These are phyloP conservation scores for Sandelia bainsii DNA, from an alignment of 2,797 vertebrate genomes.

Conservation along the genomic window DNA sequence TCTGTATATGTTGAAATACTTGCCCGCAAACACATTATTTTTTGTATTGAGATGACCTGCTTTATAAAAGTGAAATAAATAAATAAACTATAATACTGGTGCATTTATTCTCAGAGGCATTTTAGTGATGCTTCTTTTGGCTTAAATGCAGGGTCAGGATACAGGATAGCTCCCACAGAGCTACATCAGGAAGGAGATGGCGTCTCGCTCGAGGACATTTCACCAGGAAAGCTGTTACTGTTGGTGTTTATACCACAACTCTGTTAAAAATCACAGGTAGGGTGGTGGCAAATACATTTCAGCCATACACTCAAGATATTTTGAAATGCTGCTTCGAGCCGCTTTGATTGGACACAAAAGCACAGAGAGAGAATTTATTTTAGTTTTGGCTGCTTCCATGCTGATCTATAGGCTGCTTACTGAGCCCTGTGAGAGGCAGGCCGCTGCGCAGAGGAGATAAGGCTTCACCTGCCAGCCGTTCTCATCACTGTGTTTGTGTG, in stretches of 20 bases:
- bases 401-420: slow-evolving; percentile 45
- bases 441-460: slow-evolving; percentile 71
- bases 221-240: neutral
- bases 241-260: neutral
- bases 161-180: neutral
- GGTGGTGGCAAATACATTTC: slow-evolving; percentile 11
- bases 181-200: no score
- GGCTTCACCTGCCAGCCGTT: slow-evolving; percentile 69
- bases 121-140: neutral
- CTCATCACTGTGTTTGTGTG: slow-evolving; percentile 51
- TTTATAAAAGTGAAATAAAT: no score
- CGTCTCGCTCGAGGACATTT: neutral
- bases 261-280: neutral
- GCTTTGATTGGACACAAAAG: slow-evolving; percentile 42
- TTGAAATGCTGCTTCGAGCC: slow-evolving; percentile 23
- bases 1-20: no score
- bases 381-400: slow-evolving; percentile 40
- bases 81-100: no score
- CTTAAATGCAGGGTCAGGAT: neutral
- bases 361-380: slow-evolving; percentile 19
- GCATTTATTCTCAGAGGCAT: no score
- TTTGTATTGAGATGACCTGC: no score
- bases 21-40: no score
- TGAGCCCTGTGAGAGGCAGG: slow-evolving; percentile 57
- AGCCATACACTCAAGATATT: slow-evolving; percentile 17